Evolutionary conservation across 2,797 vertebrate species (phyloP), one percentile per base, ranked within the genome.

Genomic region (Sebastes flavidus): DNA sequence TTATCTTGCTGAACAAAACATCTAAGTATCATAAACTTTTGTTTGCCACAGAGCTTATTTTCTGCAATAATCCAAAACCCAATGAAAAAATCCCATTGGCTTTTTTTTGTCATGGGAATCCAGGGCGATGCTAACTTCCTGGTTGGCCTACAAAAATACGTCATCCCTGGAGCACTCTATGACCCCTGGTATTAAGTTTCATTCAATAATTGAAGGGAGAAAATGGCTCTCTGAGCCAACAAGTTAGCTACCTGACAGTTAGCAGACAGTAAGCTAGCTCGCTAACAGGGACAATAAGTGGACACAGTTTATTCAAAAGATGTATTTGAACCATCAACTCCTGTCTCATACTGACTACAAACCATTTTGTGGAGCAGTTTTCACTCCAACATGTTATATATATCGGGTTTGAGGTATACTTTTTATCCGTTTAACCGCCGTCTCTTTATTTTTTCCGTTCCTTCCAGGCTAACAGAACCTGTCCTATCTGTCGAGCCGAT

Each of bases 401-500:
- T 56, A 12, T 8, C 42, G 42, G 42, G 42, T 25, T 29, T 16
- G 9, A 62, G 13, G 24, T 32, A 20, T 60, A 14, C 25, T 46
- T 42, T 49, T 49, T 7, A 18, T 25, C 25, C 1, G 14, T 72
- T 74, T 81, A 63, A 87, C 46, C 2, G 46, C 65, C n/a, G 16
- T n/a, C 38, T 72, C 8, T 18, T 52, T 78, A 13, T 76, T 76
- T 74, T 10, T 42, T 84, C 73, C 46, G 2, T 81, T 83, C 2
- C 85, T 61, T 65, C 66, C 91, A 99, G 98, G 97, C 97, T 55
- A 99, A 99, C 93, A 96, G 98, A 88, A 99, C 98, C 83, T 99
- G 98, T 92, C 98, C 98, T 1, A 99, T 99, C 92, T 99, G 98
- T 92, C 96, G 98, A 96, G 98, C 98, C 75, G 98, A 99, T 84